Evolutionary conservation across 1,140 invertebrate genomes (phyloP).

Genomic region (Caenorhabditis tropicalis): DNA sequence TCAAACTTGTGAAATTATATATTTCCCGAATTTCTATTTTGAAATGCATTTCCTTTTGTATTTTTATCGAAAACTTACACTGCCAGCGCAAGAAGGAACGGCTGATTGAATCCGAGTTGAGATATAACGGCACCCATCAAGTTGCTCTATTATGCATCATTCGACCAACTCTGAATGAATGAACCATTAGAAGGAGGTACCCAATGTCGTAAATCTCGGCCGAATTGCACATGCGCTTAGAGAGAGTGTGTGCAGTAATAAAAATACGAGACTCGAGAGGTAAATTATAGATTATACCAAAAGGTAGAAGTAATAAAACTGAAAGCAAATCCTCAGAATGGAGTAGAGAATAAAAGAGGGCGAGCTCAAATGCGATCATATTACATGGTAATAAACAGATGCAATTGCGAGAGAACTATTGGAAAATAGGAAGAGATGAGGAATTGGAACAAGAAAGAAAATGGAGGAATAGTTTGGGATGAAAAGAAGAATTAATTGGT

Average conservation of each 20-base stretch:
- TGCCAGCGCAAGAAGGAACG: conserved; percentile 11
- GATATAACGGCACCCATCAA: conserved; percentile 41
- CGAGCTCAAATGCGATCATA: conserved; percentile 12
- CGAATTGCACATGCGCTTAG: background rate
- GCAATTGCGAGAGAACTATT: conserved; percentile 7
- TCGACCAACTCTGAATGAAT: conserved; percentile 25
- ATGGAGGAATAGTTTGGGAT: background rate
- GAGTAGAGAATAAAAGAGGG: background rate
- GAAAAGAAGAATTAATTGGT: conserved; percentile 16
- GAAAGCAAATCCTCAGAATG: background rate
- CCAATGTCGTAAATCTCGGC: conserved; percentile 23
- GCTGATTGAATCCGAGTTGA: conserved; percentile 31
- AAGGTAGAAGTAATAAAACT: conserved; percentile 24
- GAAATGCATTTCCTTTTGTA: no score
- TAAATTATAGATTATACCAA: background rate
- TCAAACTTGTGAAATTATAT: no score
- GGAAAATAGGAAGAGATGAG: background rate
- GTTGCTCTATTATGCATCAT: conserved; percentile 37
- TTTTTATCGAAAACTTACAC: background rate
- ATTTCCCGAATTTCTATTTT: no score
- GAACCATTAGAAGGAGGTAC: background rate
- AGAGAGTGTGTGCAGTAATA: background rate
- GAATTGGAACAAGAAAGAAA: background rate
- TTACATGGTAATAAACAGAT: conserved; percentile 31
- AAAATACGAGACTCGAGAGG: no score